Evolutionary conservation across 2,888 invertebrate genomes (phyloP).

Genomic region (Drosophila dives): DNA sequence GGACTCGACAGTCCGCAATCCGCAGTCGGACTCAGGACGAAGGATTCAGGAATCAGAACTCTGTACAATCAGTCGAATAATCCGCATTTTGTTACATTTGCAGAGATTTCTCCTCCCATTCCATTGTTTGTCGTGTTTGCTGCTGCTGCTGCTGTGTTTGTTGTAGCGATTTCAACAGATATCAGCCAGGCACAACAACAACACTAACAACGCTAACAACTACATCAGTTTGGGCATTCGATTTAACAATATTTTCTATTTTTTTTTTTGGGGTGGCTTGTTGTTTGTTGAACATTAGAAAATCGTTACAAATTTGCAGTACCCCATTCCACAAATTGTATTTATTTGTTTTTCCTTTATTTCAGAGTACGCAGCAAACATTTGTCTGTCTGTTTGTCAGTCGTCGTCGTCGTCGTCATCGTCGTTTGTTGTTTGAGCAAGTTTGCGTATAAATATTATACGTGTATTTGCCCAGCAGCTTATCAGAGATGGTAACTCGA

Average conservation of each 20-base stretch:
- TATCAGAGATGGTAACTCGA: conserved; percentile 85
- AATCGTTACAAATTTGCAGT: conserved; percentile 82
- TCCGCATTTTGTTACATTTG: conserved; percentile 82
- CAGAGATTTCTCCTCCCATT: conserved; percentile 44
- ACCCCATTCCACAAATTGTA: conserved; percentile 22
- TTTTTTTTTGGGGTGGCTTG: conserved; percentile 47
- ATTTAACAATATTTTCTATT: conserved; percentile 12
- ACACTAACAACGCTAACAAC: not conserved
- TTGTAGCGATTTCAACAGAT: conserved; percentile 81
- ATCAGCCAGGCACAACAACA: conserved; percentile 35
- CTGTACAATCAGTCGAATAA: conserved; percentile 53
- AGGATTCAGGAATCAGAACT: not conserved
- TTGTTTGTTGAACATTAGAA: conserved; percentile 81
- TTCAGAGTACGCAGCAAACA: conserved; percentile 12
- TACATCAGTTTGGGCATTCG: conserved; percentile 22
- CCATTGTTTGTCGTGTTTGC: conserved; percentile 37
- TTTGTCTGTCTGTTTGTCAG: conserved; percentile 45
- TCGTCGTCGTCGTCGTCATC: conserved; percentile 10
- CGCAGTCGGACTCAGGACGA: not conserved
- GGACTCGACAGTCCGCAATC: conserved; percentile 15
- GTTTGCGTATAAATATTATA: conserved; percentile 81
- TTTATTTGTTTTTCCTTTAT: conserved; percentile 64
- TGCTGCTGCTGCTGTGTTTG: conserved; percentile 55
- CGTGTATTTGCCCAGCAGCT: conserved; percentile 84
- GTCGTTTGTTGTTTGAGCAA: conserved; percentile 73